Evolutionary conservation across 2,888 invertebrate species (phyloP).

Genomic region (Ectemnius cavifrons): DNA sequence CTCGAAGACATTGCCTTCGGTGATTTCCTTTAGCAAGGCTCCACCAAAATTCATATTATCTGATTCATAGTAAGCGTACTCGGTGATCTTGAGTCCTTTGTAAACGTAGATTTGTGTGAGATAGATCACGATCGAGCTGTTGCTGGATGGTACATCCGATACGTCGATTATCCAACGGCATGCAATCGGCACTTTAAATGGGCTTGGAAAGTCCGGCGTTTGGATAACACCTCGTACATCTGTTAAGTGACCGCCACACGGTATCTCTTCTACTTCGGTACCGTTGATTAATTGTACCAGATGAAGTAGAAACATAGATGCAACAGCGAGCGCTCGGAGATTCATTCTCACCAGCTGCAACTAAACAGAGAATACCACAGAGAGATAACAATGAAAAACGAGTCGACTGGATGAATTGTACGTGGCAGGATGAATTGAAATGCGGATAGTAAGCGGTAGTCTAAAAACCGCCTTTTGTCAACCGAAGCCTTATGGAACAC

Average conservation of each 20-base stretch:
- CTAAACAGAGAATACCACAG: not conserved
- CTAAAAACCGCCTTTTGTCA: too few relatives aligned
- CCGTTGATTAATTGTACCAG: conserved; percentile 20
- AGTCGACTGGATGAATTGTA: too few relatives aligned
- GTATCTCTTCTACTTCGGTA: conserved; percentile 23
- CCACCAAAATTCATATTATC: conserved; percentile 83
- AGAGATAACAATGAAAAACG: too few relatives aligned
- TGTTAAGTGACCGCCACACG: conserved; percentile 84
- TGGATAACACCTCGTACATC: conserved; percentile 85
- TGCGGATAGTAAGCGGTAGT: too few relatives aligned
- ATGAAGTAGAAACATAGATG: conserved; percentile 16
- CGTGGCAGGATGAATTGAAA: too few relatives aligned
- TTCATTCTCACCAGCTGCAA: conserved; percentile 34
- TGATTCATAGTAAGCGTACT: conserved; percentile 87
- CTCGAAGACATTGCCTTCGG: conserved; percentile 85
- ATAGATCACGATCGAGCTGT: conserved; percentile 89
- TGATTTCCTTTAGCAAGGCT: conserved; percentile 84
- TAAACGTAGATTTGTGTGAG: conserved; percentile 93
- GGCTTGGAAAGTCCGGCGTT: conserved; percentile 91
- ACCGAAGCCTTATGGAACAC: too few relatives aligned
- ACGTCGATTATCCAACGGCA: conserved; percentile 94
- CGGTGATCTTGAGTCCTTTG: conserved; percentile 87
- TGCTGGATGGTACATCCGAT: conserved; percentile 79
- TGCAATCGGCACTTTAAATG: conserved; percentile 89
- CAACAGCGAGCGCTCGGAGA: too few relatives aligned